These are phyloP conservation scores for Molothrus ater DNA, from an alignment of 2,797 vertebrate species.

Conservation along the genomic window DNA sequence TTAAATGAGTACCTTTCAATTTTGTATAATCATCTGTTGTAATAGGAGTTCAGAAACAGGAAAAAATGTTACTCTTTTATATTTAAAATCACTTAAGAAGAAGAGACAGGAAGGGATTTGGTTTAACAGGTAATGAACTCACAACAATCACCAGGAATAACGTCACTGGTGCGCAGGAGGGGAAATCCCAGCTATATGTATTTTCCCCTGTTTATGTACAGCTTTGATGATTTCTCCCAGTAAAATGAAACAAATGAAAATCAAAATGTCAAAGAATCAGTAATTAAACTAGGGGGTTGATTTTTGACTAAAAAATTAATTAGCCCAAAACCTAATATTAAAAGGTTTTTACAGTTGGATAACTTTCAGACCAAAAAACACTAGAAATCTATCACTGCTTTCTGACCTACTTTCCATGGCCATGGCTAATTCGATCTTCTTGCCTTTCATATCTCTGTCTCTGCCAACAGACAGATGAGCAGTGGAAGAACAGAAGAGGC, in stretches of 20 bases:
- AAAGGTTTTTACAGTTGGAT: background rate
- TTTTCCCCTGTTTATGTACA: background rate
- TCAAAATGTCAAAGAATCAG: background rate
- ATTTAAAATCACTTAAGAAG: background rate
- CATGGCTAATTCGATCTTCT: constrained; percentile 64
- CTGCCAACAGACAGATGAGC: constrained; percentile 56
- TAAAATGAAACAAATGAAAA: background rate
- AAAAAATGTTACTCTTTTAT: background rate
- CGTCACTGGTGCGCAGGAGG: background rate
- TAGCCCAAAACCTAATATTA: background rate
- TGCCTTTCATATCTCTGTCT: constrained; percentile 52
- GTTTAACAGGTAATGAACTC: background rate
- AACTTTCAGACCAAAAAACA: constrained; percentile 13
- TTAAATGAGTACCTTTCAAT: constrained; percentile 6
- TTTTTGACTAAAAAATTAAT: background rate
- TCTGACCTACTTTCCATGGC: constrained; percentile 66
- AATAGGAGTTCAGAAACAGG: background rate
- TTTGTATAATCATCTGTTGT: background rate
- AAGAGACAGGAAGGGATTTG: background rate
- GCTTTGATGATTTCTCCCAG: background rate
- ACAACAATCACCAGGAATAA: background rate
- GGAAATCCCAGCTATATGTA: background rate
- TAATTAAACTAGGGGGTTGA: background rate
- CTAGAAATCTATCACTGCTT: constrained; percentile 45
- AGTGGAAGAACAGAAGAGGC: constrained; percentile 45